Base-by-base conservation (phyloP, 2,113 vertebrate genomes). In the Lethenteron camtschaticum region DNA sequence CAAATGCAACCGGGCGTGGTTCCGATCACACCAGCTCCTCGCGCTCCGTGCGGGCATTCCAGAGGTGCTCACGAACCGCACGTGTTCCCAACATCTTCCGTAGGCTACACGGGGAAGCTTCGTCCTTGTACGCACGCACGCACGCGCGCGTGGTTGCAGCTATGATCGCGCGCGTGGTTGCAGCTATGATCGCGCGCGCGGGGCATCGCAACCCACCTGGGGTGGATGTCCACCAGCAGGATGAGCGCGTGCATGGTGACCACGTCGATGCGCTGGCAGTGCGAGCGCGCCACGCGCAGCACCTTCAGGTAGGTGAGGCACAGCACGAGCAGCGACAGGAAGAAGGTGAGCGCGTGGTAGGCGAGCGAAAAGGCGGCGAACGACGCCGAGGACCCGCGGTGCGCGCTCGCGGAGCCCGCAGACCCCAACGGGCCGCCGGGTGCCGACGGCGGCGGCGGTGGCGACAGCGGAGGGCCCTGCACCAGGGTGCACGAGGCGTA, bases 151-250 rank as follows among this genome's bases (percentile, higher is more conserved):
- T n/a, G n/a, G n/a, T n/a, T n/a, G n/a, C n/a, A n/a, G n/a, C n/a
- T n/a, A n/a, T n/a, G n/a, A n/a, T n/a, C n/a, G n/a, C 6, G 41
- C 20, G 20, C 20, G 20, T 20, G 20, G 3, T 41, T 41, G 41
- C 41, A 41, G 41, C 41, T 41, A 5, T 41, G 41, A 41, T 41
- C 41, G 41, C 41, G 41, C 41, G 41, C 41, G 41, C 6, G 41
- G 41, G 41, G 41, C 41, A 41, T 41, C 41, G 41, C 41, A 41
- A 41, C 41, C 5, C 76, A 82, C 83, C 86, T 84, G 75, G 83
- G 85, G 69, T 83, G 85, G 68, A 87, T 83, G 72, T 85, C 84
- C 13, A 85, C 82, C 69, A 87, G 76, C 76, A 84, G 79, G 68
- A 85, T 79, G 66, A 85, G 78, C 7, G 80, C 84, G 76, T 84